Conservation (phyloP, 2,113 vertebrate genomes). For the Gadus chalcogrammus region DNA sequence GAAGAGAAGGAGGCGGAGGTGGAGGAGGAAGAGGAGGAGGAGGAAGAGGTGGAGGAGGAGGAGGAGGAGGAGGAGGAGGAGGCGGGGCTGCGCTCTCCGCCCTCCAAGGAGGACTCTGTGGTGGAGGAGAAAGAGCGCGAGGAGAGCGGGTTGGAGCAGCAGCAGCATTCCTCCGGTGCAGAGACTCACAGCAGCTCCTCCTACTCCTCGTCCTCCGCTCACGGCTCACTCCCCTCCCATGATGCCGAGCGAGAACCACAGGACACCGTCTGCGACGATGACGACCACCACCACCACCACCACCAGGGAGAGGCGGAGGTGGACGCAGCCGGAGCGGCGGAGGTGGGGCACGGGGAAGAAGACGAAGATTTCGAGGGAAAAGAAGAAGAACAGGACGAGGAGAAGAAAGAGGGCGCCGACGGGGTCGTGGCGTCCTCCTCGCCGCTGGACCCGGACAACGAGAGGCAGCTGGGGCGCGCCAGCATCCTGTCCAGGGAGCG, state of each 20-base stretch:
- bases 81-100: conserved; percentile 38
- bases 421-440: conserved; percentile 69
- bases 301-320: conserved; percentile 24
- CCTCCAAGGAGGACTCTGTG: conserved; percentile 95
- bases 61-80: conserved; percentile 17
- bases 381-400: too few relatives aligned
- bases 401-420: conserved; percentile 23
- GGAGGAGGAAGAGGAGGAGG: conserved; percentile 33
- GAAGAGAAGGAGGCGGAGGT: conserved; percentile 15
- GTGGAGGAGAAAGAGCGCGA: conserved; percentile 97
- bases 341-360: neutral
- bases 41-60: conserved; percentile 2
- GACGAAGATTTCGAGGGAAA: too few relatives aligned
- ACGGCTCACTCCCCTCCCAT: conserved; percentile 51
- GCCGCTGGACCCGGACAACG: conserved; percentile 83
- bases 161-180: conserved; percentile 76
- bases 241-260: too few relatives aligned
- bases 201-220: conserved; percentile 64
- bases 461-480: conserved; percentile 75
- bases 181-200: conserved; percentile 50
- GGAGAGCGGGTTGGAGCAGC: conserved; percentile 87
- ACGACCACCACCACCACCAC: neutral
- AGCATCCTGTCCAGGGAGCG: conserved; percentile 81
- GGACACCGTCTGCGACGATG: conserved; percentile 17
- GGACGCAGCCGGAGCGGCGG: conserved; percentile 55